A percentile compares a stretch with the other conserved stretches of the same genome.
phyloP scores from a whole-genome alignment of 1,140 invertebrate species.

The Micrasema longulum region DNA sequence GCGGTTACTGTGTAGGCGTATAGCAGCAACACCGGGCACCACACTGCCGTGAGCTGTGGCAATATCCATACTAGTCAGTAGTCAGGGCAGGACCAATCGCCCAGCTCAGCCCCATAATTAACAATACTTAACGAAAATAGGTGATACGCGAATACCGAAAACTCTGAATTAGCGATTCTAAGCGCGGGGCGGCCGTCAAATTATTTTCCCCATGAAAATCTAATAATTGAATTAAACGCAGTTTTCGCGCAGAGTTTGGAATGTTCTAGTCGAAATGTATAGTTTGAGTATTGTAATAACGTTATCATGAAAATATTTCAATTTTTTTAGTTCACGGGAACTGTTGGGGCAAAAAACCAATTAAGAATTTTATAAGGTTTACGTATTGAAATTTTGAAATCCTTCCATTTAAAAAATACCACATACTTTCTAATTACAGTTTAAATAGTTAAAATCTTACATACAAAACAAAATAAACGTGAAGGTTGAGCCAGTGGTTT shows the following conservation, averaged over 20 bases:
- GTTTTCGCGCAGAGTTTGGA: conserved; percentile 16
- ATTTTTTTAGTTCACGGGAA: conserved; percentile 11
- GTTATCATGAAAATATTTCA: conserved; percentile 17
- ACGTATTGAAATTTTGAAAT: no score
- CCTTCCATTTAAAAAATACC: no score
- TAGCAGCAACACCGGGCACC: background rate
- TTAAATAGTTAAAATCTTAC: no score
- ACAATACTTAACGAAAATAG: conserved; percentile 42
- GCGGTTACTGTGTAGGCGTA: no score
- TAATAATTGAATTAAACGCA: conserved; percentile 35
- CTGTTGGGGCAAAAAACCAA: no score
- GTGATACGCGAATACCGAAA: conserved; percentile 39
- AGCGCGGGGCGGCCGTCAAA: conserved; percentile 30
- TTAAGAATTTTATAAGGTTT: no score
- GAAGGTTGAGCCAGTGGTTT: no score
- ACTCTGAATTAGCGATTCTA: conserved; percentile 24
- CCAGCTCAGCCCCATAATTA: conserved; percentile 29
- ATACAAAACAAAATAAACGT: no score
- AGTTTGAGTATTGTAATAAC: conserved; percentile 16
- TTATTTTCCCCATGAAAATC: conserved; percentile 37
- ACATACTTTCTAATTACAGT: no score
- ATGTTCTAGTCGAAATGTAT: no score
- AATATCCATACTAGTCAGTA: conserved; percentile 20
- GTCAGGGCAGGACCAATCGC: conserved; percentile 1
- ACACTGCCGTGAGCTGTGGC: conserved; percentile 21